Conservation (phyloP, 2,113 vertebrate species). For the Empidonax traillii region DNA sequence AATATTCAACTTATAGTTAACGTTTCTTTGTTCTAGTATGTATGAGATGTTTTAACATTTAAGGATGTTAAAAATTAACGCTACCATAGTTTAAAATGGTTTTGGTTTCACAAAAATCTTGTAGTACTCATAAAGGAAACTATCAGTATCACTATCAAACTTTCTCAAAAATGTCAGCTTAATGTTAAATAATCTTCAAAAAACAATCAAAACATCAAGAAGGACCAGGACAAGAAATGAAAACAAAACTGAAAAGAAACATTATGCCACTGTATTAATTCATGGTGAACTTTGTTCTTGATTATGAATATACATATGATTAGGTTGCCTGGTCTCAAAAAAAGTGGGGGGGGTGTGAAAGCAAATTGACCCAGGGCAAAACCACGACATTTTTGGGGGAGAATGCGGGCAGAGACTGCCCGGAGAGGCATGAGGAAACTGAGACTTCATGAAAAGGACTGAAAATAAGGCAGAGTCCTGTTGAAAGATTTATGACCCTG, state of each 20-base stretch:
- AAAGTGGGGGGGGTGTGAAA: neutral
- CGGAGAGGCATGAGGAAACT: no score
- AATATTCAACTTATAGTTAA: neutral
- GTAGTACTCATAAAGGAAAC: neutral
- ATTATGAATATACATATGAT: neutral
- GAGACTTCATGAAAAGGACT: no score
- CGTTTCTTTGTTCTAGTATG: neutral
- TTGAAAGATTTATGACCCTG: no score
- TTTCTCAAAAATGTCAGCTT: neutral
- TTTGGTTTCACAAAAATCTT: neutral
- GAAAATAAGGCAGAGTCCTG: no score
- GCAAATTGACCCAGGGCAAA: no score
- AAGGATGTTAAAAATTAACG: neutral
- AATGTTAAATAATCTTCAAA: neutral
- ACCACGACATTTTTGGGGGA: no score
- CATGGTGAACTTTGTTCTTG: neutral
- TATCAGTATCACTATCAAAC: neutral
- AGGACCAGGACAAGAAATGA: neutral
- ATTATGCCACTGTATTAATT: neutral
- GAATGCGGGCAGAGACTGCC: no score
- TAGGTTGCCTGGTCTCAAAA: neutral
- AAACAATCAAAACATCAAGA: neutral
- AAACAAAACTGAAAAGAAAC: neutral
- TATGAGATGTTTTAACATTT: neutral
- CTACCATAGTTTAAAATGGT: neutral